These are phyloP conservation scores for Dryococelus australis DNA, from an alignment of 2,888 invertebrate genomes.

Conservation along the genomic window DNA sequence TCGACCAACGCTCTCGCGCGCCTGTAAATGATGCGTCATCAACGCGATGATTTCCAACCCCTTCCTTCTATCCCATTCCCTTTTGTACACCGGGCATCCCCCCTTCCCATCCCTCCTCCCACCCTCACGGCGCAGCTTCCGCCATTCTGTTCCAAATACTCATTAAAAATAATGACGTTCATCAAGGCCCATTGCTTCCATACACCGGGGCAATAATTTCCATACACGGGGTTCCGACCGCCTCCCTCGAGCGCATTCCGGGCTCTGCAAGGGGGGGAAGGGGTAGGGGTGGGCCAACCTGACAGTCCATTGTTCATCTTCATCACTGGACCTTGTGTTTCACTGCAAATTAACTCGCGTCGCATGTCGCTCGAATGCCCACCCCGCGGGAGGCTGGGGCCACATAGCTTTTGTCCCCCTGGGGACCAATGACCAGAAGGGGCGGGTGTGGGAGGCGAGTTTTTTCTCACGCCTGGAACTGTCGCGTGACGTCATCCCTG, in stretches of 20 bases:
- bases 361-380: neutral
- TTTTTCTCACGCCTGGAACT: no score
- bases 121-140: neutral
- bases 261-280: neutral
- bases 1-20: neutral
- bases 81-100: neutral
- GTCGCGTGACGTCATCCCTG: no score
- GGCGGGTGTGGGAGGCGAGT: neutral
- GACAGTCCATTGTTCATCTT: conserved; percentile 16
- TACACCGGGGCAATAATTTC: neutral
- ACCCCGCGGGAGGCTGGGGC: neutral
- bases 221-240: neutral
- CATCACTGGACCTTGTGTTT: conserved; percentile 16
- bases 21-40: conserved; percentile 16
- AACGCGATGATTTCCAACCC: neutral
- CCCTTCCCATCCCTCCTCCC: neutral
- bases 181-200: neutral
- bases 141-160: neutral
- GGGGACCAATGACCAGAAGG: neutral
- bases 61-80: neutral
- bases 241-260: neutral
- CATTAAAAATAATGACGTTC: conserved; percentile 7
- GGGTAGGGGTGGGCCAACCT: neutral
- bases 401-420: neutral
- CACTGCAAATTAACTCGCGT: conserved; percentile 10